Conservation (phyloP, 2,888 invertebrate genomes). For the Tribolium freemani region DNA sequence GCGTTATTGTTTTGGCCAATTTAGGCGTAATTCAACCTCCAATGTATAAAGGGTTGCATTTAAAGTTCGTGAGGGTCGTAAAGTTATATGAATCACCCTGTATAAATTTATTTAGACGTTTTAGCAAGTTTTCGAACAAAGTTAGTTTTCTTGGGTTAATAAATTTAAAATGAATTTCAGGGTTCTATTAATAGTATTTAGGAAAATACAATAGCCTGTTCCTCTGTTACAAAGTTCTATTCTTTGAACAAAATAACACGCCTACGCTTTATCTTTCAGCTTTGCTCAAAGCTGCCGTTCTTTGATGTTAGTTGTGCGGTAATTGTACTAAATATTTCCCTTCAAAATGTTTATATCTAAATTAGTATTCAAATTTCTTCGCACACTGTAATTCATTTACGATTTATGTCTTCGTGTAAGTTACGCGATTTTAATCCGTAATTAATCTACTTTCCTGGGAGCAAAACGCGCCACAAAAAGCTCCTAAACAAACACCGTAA, state of each 20-base stretch:
- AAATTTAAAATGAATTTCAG: constrained; percentile 3
- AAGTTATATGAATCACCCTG: no score
- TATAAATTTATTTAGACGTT: no score
- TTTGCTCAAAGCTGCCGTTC: not conserved
- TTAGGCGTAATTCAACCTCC: no score
- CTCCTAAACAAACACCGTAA: not conserved
- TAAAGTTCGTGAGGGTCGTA: no score
- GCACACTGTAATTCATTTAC: not conserved
- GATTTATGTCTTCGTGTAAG: not conserved
- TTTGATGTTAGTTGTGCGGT: not conserved
- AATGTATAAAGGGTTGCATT: no score
- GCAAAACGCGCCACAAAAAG: not conserved
- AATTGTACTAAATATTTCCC: not conserved
- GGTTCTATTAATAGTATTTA: constrained; percentile 2
- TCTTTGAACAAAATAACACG: constrained; percentile 3
- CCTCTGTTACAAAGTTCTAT: constrained; percentile 5
- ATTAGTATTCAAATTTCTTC: not conserved
- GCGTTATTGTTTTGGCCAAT: no score
- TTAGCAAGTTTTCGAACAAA: no score
- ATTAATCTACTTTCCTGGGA: not conserved
- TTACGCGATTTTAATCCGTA: not conserved
- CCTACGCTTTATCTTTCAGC: constrained; percentile 13
- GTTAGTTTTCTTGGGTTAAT: not conserved
- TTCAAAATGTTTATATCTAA: not conserved
- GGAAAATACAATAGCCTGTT: constrained; percentile 2